These are phyloP conservation scores for Raja brachyura DNA, from an alignment of 2,113 vertebrate genomes.

Conservation along the genomic window DNA sequence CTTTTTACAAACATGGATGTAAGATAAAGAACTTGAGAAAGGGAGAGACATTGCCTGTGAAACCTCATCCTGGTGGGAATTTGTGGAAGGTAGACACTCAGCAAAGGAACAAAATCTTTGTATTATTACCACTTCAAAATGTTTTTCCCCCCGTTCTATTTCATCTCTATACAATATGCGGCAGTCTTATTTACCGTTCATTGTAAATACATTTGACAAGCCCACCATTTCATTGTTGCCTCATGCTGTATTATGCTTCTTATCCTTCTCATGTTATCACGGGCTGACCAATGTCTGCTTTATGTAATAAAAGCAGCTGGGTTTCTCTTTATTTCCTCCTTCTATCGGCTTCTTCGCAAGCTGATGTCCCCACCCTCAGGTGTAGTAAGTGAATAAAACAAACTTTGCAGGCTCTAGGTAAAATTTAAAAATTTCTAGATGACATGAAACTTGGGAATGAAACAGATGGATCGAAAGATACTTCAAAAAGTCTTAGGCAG, in stretches of 20 bases:
- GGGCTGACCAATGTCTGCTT: neutral
- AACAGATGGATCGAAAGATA: too few species aligned
- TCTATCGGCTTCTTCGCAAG: neutral
- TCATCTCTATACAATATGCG: neutral
- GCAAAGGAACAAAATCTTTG: neutral
- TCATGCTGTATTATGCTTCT: neutral
- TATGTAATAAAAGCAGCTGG: slow-evolving; percentile 20
- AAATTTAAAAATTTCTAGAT: neutral
- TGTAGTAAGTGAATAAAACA: neutral
- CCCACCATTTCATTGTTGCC: neutral
- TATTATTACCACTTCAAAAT: neutral
- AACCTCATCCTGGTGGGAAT: neutral
- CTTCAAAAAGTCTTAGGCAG: too few species aligned
- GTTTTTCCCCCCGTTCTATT: neutral
- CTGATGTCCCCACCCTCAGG: neutral
- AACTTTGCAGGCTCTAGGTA: neutral
- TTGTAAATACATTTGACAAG: neutral
- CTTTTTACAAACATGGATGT: neutral
- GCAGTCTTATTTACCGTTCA: neutral
- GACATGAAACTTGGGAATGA: neutral
- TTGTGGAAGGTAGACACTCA: neutral
- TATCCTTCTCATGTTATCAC: neutral
- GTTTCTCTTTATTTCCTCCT: neutral
- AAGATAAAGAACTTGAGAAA: too few species aligned
- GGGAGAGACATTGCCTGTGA: neutral